Conservation (phyloP, 2,113 vertebrate species). For the Pterocles gutturalis region DNA sequence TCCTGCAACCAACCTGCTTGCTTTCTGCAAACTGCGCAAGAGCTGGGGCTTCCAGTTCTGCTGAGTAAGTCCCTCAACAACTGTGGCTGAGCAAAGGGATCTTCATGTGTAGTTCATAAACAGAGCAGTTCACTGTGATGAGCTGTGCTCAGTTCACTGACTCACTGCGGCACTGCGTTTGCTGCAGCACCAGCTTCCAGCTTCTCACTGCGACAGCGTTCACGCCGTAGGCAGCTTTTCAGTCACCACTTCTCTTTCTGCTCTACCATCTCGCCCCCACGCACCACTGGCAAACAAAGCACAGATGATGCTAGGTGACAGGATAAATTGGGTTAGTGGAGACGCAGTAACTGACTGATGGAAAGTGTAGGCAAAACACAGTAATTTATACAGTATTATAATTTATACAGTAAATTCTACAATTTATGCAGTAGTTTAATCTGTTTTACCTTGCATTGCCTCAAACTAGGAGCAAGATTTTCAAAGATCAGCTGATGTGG, state of each 20-base stretch:
- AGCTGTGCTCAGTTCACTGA: background rate
- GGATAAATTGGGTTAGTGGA: background rate
- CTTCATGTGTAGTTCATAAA: accelerated
- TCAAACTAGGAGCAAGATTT: background rate
- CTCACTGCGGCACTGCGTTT: background rate
- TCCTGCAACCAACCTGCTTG: background rate
- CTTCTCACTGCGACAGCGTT: background rate
- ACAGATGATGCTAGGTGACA: background rate
- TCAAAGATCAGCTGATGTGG: background rate
- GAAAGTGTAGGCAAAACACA: background rate
- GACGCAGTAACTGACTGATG: background rate
- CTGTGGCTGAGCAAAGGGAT: background rate
- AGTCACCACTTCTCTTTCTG: background rate
- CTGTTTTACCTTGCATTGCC: background rate
- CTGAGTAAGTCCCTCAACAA: background rate
- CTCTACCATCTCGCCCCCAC: background rate
- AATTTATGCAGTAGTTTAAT: background rate
- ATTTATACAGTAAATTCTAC: background rate
- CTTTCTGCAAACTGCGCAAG: background rate
- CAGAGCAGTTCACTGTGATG: background rate
- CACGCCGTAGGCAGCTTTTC: background rate
- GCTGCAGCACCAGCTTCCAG: background rate
- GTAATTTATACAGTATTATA: background rate
- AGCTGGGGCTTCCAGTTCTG: background rate
- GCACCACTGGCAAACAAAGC: background rate